Percentiles rank a stretch among this genome's conserved stretches.
Conservation (phyloP, 2,113 vertebrate species). For the Chunga burmeisteri region DNA sequence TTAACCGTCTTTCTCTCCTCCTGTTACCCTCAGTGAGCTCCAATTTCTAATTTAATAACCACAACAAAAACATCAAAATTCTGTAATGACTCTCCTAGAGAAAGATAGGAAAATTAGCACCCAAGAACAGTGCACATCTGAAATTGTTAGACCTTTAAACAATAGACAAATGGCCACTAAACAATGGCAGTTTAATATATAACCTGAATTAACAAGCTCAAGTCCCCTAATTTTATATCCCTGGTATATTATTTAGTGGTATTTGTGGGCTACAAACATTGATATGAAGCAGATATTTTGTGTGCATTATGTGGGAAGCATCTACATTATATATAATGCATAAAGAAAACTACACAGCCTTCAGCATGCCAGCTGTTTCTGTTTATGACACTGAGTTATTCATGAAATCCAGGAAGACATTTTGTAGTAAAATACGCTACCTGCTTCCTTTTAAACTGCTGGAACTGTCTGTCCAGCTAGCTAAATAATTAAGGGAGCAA, state of each 20-base stretch:
- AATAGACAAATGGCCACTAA: slow-evolving; percentile 33
- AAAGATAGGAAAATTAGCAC: not conserved
- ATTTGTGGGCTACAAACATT: not conserved
- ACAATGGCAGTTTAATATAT: slow-evolving; percentile 21
- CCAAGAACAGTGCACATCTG: not conserved
- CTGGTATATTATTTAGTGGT: slow-evolving; percentile 4
- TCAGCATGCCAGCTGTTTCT: slow-evolving; percentile 71
- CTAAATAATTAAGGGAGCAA: slow-evolving; percentile 51
- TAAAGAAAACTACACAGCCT: slow-evolving; percentile 60
- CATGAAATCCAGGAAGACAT: slow-evolving; percentile 56
- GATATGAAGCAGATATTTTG: not conserved
- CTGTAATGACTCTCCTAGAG: not conserved
- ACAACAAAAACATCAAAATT: slow-evolving; percentile 11
- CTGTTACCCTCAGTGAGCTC: not conserved
- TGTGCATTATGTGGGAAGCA: slow-evolving; percentile 1
- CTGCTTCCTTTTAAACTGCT: slow-evolving; percentile 55
- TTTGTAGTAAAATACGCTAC: slow-evolving; percentile 61
- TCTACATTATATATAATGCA: slow-evolving; percentile 51
- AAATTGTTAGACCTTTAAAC: slow-evolving; percentile 34
- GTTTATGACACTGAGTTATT: slow-evolving; percentile 67
- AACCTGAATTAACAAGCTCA: slow-evolving; percentile 7
- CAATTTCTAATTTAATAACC: slow-evolving; percentile 18
- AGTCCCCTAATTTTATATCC: not conserved
- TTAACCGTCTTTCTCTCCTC: not conserved
- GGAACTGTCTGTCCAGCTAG: not conserved